A percentile compares a stretch with the other conserved stretches of the same genome.
These are phyloP conservation scores for Cheilosia vulpina DNA, from an alignment of 2,888 invertebrate genomes.

Conservation along the genomic window DNA sequence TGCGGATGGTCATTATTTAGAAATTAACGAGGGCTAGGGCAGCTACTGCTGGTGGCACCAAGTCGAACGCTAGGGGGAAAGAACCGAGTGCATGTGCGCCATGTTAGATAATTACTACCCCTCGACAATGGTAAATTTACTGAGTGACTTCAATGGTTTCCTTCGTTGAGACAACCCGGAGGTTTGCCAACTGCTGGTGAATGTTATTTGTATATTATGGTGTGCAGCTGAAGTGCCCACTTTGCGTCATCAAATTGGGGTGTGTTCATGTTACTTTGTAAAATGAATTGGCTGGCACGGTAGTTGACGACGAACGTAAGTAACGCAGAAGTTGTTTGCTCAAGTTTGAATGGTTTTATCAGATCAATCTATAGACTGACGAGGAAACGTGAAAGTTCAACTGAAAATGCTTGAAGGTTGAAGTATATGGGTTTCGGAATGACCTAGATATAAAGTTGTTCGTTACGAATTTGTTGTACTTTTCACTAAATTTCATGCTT, in stretches of 20 bases:
- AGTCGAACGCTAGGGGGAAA: constrained; percentile 47
- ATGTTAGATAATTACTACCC: constrained; percentile 72
- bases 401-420: too few relatives aligned
- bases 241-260: constrained; percentile 56
- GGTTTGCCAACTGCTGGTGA: constrained; percentile 26
- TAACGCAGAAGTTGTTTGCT: constrained; percentile 1
- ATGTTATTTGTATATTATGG: constrained; percentile 26
- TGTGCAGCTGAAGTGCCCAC: constrained; percentile 60
- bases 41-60: constrained; percentile 52
- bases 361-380: background rate
- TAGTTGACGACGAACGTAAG: background rate
- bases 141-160: constrained; percentile 28
- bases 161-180: constrained; percentile 11
- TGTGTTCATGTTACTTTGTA: constrained; percentile 49
- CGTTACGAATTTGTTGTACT: too few relatives aligned
- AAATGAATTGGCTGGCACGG: constrained; percentile 45
- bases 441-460: too few relatives aligned
- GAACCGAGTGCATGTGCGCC: constrained; percentile 43
- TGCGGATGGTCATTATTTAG: constrained; percentile 47
- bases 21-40: constrained; percentile 56
- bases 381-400: too few relatives aligned
- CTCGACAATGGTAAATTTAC: constrained; percentile 30
- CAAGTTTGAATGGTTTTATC: background rate
- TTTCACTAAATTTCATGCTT: too few relatives aligned
- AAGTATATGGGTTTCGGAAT: too few relatives aligned